Base-by-base conservation (phyloP, 2,797 vertebrate species). In the Sebastes diploproa region DNA sequence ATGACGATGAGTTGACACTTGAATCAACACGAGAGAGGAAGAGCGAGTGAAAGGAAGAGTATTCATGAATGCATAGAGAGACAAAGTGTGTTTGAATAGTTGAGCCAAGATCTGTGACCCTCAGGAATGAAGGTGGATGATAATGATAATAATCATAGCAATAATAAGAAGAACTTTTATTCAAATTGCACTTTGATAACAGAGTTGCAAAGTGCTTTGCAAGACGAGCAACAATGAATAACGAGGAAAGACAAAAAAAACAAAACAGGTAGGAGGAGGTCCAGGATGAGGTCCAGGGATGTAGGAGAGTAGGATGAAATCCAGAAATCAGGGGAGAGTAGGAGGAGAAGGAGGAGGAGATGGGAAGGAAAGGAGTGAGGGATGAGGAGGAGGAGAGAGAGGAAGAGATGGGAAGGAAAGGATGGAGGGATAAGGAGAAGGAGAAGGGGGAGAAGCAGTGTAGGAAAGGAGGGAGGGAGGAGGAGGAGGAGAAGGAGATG, bases 111-210 rank as follows among this genome's bases (percentile, higher is more conserved):
- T 63, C 23, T 32, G 36, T 59, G 27, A 2, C 46, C 74, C 23
- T 55, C 1, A 4, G 46, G 70, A 84, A 62, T 32, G 60, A 63
- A 29, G 13, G 52, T 11, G 18, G 65, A 76, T 20, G 42, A 80
- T 66, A 82, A 82, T 65, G 22, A 72, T 75, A 60, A 77, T 23
- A 81, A 75, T 68, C 59, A 75, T 7, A 46, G 4, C 22, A 52
- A 68, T 25, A 55, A 16, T 3, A 74, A 73, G 4, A 72, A 81
- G 14, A 72, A 54, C 34, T 64, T 92, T 92, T 88, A 91, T 90
- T 91, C 8, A 81, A 68, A 70, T 25, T 76, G 22, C 18, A 80
- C 46, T 77, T 78, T 36, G 27, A 46, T 36, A 59, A 81, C 64
- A 80, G 27, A 76, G 54, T 60, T 87, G 77, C 72, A 89, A 71